Base-by-base conservation (phyloP, 1,140 invertebrate genomes). In the Plodia interpunctella region DNA sequence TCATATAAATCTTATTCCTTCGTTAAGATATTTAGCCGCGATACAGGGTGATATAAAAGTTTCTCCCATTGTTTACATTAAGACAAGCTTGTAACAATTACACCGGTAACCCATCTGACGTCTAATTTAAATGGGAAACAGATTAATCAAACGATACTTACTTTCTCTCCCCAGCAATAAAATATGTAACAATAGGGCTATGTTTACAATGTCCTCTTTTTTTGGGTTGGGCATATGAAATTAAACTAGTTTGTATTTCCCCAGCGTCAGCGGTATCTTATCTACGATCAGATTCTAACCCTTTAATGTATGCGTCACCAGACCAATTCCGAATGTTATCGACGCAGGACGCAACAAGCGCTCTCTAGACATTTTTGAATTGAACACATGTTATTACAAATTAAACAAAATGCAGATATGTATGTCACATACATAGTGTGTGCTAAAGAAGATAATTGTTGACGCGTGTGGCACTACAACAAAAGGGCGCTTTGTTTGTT, bases 171-270 rank as follows among this genome's bases (percentile, higher is more conserved):
- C 59, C 59, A 62, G 28, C 78, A 71, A 73, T 77, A 75, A 84
- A 84, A 80, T 76, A 75, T 78, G 72, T 74, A 79, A 87, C 80
- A 86, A 85, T 78, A 66, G 74, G 64, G 70, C 74, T 79, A 72
- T 77, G 72, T 79, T 75, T 73, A 78, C 72, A 78, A 65, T 58
- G 57, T 28, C 66, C 60, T 72, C 70, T 74, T 72, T 78, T 80
- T 75, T 76, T 74, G 63, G 64, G 63, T 63, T 73, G 62, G 67
- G 61, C 65, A 62, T 67, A 70, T 65, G 49, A 70, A 78, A 76
- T 74, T 77, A 72, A 87, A 82, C 76, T 82, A 80, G 68, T 87
- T 85, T 84, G 76, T 84, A 80, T 81, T 80, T 71, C 68, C 72
- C 67, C 66, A 71, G 62, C 65, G 68, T 70, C 62, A 62, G n/a